These are phyloP conservation scores for Drosophila siamana DNA, from an alignment of 2,888 invertebrate species.

Conservation along the genomic window DNA sequence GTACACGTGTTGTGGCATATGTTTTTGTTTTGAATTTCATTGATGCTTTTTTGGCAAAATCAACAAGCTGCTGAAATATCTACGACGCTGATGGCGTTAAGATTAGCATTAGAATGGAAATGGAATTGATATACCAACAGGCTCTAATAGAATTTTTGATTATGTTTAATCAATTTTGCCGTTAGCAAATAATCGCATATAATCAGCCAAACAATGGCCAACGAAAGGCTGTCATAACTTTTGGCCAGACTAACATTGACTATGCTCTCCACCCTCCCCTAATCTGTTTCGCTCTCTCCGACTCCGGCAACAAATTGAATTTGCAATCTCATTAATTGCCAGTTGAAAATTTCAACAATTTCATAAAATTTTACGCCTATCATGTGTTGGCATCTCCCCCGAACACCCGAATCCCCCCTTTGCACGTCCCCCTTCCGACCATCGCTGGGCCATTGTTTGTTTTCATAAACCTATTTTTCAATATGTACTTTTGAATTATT, in stretches of 20 bases:
- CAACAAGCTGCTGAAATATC: slow-evolving; percentile 44
- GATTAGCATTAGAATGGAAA: neutral
- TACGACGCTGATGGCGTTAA: slow-evolving; percentile 2
- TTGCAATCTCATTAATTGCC: slow-evolving; percentile 54
- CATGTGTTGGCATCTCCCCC: slow-evolving; percentile 57
- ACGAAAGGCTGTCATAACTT: slow-evolving; percentile 22
- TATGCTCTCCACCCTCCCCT: neutral
- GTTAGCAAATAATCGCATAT: slow-evolving; percentile 1
- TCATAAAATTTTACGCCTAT: slow-evolving; percentile 70
- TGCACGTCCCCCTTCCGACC: neutral
- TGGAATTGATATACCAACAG: slow-evolving; percentile 31
- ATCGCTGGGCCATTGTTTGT: slow-evolving; percentile 57
- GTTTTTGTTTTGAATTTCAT: slow-evolving; percentile 41
- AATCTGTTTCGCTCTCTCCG: neutral
- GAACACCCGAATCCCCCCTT: neutral
- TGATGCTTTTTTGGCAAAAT: slow-evolving; percentile 25
- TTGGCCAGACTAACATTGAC: neutral
- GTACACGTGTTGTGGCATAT: slow-evolving; percentile 2
- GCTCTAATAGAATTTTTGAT: slow-evolving; percentile 28
- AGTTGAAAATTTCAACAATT: slow-evolving; percentile 59
- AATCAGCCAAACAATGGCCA: slow-evolving; percentile 17
- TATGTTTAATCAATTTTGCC: slow-evolving; percentile 25
- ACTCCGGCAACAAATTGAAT: slow-evolving; percentile 29
- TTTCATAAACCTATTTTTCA: slow-evolving; percentile 69
- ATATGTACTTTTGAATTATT: slow-evolving; percentile 69